Conservation (phyloP, 2,888 invertebrate genomes). For the Frankliniella fusca region DNA sequence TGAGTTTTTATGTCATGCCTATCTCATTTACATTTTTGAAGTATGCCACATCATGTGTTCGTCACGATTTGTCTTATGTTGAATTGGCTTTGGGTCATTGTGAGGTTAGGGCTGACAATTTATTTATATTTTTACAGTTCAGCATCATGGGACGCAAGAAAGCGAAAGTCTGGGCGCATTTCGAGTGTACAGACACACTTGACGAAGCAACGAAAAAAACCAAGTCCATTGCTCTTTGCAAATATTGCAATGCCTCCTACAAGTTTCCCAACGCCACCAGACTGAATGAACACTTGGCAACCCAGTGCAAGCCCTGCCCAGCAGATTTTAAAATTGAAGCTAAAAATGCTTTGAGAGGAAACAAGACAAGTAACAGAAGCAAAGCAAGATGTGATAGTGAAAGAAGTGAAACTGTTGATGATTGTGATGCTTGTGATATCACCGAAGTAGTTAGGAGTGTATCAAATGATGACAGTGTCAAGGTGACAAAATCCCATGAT, state of each 20-base stretch:
- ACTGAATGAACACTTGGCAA: neutral
- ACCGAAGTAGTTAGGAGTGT: neutral
- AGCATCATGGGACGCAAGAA: too few species aligned
- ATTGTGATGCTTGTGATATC: too few species aligned
- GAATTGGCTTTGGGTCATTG: neutral
- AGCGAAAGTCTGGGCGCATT: too few species aligned
- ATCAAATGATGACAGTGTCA: neutral
- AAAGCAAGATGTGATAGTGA: neutral
- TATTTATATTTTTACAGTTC: too few species aligned
- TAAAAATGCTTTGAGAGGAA: neutral
- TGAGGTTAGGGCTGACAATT: too few species aligned
- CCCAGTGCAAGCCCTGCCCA: neutral
- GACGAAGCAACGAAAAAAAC: neutral
- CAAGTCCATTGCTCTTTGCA: neutral
- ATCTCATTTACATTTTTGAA: too few species aligned
- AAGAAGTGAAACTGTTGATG: neutral
- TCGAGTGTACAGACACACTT: too few species aligned
- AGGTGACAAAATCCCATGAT: neutral
- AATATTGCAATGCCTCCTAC: neutral
- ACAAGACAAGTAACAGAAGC: neutral
- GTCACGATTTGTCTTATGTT: too few species aligned
- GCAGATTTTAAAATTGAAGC: neutral
- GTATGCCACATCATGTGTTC: too few species aligned
- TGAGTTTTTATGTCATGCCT: too few species aligned
- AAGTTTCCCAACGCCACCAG: neutral